Evolutionary conservation across 2,888 invertebrate species (phyloP), one percentile per base, ranked within the genome.

Genomic region (Lycophotia porphyrea): DNA sequence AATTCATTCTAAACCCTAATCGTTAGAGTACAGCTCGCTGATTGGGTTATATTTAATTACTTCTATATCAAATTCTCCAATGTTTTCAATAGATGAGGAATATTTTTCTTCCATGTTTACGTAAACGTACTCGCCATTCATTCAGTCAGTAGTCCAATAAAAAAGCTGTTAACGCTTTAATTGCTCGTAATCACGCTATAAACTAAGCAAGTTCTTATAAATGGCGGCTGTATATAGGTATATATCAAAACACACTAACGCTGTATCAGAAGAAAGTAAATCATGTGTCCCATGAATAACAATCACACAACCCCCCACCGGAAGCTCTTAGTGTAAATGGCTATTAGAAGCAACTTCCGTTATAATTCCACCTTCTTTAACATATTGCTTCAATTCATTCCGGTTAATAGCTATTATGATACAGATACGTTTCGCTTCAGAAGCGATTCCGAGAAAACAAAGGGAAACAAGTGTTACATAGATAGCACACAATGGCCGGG

Each of bases 291-390:
- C 85, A 89, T 91, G 92, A 91, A 93, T 92, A 91, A 91, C 91
- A 92, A 92, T 90, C 89, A 91, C 91, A 89, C 88, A 87, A 90
- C 91, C 90, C 90, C 88, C 71, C 70, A 84, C 91, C 91, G 93
- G 92, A 93, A 93, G 88, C 89, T 86, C 85, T 89, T 84, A 88
- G 82, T 84, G 76, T 84, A 87, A 88, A 81, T 89, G 89, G 84
- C 90, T 88, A 89, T 92, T 91, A 91, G 88, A 88, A 85, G 80
- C 78, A 77, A 92, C 91, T 92, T 93, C 93, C 93, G 92, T 88
- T 92, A 90, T 91, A 90, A 91, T 91, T 90, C 89, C 85, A 89
- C 87, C 88, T 90, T 87, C 86, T 88, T 88, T 87, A 88, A 88
- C 82, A 81, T 88, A 82, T 90, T 87, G 86, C 80, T 86, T 85